Conservation (phyloP, 2,113 vertebrate genomes). For the Odocoileus hemionus region DNA sequence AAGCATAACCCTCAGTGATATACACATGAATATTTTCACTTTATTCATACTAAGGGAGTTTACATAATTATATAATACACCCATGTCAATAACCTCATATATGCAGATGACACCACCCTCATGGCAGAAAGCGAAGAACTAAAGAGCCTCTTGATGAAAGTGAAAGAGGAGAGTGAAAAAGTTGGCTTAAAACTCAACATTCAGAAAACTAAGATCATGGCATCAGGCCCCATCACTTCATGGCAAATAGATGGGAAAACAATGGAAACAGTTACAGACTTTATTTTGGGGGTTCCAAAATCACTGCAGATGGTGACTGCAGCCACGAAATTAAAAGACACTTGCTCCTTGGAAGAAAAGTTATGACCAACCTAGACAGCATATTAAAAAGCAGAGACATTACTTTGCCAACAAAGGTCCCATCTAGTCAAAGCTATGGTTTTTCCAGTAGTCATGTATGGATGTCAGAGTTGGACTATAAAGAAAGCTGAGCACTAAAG, state of each 20-base stretch:
- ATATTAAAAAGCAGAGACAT: background rate
- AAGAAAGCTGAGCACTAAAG: rapidly evolving
- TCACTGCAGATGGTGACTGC: background rate
- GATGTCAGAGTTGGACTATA: background rate
- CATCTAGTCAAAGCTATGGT: background rate
- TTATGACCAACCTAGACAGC: background rate
- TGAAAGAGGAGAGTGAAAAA: background rate
- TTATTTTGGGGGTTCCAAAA: background rate
- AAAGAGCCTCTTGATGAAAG: background rate
- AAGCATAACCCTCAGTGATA: background rate
- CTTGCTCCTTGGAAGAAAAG: background rate
- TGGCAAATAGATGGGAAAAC: background rate
- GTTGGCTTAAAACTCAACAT: background rate
- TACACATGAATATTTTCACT: background rate
- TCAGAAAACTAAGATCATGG: background rate
- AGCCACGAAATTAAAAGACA: background rate
- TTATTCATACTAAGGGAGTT: background rate
- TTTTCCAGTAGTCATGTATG: background rate
- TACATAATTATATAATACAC: background rate
- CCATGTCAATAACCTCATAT: background rate
- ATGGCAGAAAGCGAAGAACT: background rate
- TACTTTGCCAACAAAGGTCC: background rate
- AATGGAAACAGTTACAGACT: background rate
- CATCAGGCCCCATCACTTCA: background rate
- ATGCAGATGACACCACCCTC: background rate